A percentile compares a stretch with the other conserved stretches of the same genome.
Evolutionary conservation across 2,113 vertebrate species (phyloP).

Genomic region (Setophaga kirtlandii): DNA sequence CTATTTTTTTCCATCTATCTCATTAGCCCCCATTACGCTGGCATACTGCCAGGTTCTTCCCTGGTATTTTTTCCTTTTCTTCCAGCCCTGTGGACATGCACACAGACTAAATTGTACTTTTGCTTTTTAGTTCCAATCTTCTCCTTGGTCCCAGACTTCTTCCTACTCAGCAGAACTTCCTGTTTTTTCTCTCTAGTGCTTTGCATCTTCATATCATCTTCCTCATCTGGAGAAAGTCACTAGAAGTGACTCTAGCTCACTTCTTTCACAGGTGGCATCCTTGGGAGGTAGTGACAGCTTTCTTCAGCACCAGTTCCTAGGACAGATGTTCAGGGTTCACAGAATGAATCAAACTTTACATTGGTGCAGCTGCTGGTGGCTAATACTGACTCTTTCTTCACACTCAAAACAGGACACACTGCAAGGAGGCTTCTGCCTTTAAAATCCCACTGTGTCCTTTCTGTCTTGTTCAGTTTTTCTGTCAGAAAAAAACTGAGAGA

Average conservation of each 20-base stretch:
- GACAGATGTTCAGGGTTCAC: neutral
- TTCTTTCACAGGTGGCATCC: neutral
- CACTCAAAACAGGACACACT: neutral
- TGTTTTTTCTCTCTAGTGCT: neutral
- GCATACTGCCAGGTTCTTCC: neutral
- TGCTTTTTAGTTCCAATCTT: neutral
- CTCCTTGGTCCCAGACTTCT: neutral
- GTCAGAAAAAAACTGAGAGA: neutral
- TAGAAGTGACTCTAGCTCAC: neutral
- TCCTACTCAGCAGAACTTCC: neutral
- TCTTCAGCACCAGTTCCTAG: neutral
- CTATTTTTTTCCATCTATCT: neutral
- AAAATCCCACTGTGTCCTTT: neutral
- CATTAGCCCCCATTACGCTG: neutral
- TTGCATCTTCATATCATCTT: neutral
- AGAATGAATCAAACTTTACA: neutral
- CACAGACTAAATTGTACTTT: neutral
- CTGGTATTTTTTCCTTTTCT: neutral
- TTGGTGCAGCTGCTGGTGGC: neutral
- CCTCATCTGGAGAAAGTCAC: neutral
- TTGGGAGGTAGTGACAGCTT: neutral
- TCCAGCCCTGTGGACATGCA: neutral
- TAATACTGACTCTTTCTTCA: neutral
- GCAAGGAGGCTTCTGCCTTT: neutral
- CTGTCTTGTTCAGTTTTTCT: neutral